phyloP scores from a whole-genome alignment of 2,797 vertebrate genomes.

The Denticeps clupeoides region DNA sequence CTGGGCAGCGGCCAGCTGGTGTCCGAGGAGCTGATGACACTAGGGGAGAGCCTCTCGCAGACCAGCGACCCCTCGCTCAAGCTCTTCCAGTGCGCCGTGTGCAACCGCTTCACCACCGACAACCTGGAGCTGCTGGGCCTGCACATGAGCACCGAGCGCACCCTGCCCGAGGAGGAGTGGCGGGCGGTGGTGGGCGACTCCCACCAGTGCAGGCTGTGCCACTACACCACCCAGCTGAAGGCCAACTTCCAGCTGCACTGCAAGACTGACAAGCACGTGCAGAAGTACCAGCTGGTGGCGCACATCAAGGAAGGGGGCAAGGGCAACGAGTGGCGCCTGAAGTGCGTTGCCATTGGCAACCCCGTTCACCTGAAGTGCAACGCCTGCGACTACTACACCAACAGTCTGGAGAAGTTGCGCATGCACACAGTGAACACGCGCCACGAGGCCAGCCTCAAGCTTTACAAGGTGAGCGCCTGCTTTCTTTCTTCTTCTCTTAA shows the following conservation, averaged over 20 bases:
- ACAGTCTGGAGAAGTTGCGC: slow-evolving; percentile 94
- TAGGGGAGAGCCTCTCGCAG: slow-evolving; percentile 93
- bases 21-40: slow-evolving; percentile 95
- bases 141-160: slow-evolving; percentile 91
- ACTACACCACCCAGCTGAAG: slow-evolving; percentile 96
- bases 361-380: slow-evolving; percentile 98
- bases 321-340: slow-evolving; percentile 95
- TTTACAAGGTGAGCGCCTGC: slow-evolving; percentile 83
- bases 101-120: slow-evolving; percentile 97
- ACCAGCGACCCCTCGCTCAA: slow-evolving; percentile 94
- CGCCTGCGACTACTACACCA: slow-evolving; percentile 97
- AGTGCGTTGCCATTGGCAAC: slow-evolving; percentile 96
- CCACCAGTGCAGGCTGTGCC: slow-evolving; percentile 96
- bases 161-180: slow-evolving; percentile 94
- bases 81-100: slow-evolving; percentile 97
- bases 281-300: slow-evolving; percentile 97
- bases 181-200: slow-evolving; percentile 90
- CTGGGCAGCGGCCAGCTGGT: slow-evolving; percentile 90
- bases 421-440: slow-evolving; percentile 93
- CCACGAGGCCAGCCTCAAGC: slow-evolving; percentile 94
- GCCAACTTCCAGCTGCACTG: slow-evolving; percentile 99
- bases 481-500: too few species aligned
- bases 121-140: slow-evolving; percentile 93
- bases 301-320: slow-evolving; percentile 98
- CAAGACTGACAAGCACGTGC: slow-evolving; percentile 97